A percentile compares a stretch with the other conserved stretches of the same genome.
Evolutionary conservation across 2,113 vertebrate genomes (phyloP).

Genomic region (Psilopsiagon aurifrons): DNA sequence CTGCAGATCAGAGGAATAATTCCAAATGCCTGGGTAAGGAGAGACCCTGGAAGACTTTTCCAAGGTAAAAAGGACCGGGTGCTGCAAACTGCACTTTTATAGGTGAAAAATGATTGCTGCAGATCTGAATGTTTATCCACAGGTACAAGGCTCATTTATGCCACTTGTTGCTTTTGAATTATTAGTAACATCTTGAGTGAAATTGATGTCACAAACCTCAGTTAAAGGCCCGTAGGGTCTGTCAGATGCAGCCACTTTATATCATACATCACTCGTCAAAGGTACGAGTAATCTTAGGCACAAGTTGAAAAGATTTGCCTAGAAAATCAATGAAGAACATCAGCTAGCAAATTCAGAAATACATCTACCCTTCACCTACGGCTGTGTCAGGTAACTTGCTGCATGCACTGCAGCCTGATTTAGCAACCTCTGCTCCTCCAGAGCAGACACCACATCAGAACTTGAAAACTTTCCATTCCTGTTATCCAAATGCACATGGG

Average conservation of each 20-base stretch:
- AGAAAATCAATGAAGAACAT: conserved; percentile 7
- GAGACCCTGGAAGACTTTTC: not conserved
- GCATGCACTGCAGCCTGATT: not conserved
- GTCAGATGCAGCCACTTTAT: conserved; percentile 30
- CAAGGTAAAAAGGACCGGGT: not conserved
- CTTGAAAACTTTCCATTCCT: not conserved
- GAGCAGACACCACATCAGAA: not conserved
- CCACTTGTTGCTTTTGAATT: conserved; percentile 35
- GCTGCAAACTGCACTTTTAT: not conserved
- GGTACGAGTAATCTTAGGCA: conserved; percentile 30
- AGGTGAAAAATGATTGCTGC: not conserved
- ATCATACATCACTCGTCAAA: conserved; percentile 32
- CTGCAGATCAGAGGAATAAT: not conserved
- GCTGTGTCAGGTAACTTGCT: not conserved
- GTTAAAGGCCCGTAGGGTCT: conserved; percentile 9
- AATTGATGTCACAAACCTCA: not conserved
- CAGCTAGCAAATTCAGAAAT: not conserved
- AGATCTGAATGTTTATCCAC: not conserved
- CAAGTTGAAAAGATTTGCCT: not conserved
- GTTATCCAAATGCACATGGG: rapidly evolving
- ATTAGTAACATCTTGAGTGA: not conserved
- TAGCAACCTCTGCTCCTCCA: not conserved
- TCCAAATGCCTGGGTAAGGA: not conserved
- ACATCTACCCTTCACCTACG: not conserved
- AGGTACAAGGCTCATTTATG: not conserved